Conservation (phyloP, 37 sponge, comb jelly and placozoan species). For the Oopsacas minuta region DNA sequence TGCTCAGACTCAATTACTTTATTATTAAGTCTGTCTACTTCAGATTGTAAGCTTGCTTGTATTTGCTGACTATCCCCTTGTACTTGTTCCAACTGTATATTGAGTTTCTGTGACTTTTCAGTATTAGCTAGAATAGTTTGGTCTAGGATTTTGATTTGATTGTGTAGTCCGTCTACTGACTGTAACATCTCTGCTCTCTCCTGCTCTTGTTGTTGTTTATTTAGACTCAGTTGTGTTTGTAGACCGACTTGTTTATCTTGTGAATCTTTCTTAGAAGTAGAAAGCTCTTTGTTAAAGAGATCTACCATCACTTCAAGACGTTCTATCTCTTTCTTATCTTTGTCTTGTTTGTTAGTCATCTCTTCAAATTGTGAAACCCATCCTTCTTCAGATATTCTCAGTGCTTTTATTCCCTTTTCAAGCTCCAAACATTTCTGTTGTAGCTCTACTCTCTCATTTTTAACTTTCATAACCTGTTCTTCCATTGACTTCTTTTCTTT, state of each 20-base stretch:
- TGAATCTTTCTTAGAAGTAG: background rate
- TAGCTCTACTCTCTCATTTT: background rate
- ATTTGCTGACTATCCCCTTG: background rate
- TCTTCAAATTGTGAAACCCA: background rate
- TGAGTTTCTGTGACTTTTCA: background rate
- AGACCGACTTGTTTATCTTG: background rate
- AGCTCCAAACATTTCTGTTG: background rate
- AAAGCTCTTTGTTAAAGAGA: background rate
- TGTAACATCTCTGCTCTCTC: background rate
- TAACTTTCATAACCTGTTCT: background rate
- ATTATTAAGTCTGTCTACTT: background rate
- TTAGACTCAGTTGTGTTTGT: background rate
- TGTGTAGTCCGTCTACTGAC: background rate
- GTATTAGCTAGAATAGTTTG: background rate
- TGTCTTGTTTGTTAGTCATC: background rate
- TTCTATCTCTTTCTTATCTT: background rate
- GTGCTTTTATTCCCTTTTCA: background rate
- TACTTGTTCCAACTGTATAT: background rate
- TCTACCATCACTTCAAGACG: background rate
- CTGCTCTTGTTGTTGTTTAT: background rate
- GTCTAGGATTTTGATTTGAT: background rate
- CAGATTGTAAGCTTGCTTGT: background rate
- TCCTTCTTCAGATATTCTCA: background rate
- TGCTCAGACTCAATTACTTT: background rate
- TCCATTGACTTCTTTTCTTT: background rate